Evolutionary conservation across 2,113 vertebrate genomes (phyloP), one percentile per base, ranked within the genome.

Genomic region (Stegastes partitus): DNA sequence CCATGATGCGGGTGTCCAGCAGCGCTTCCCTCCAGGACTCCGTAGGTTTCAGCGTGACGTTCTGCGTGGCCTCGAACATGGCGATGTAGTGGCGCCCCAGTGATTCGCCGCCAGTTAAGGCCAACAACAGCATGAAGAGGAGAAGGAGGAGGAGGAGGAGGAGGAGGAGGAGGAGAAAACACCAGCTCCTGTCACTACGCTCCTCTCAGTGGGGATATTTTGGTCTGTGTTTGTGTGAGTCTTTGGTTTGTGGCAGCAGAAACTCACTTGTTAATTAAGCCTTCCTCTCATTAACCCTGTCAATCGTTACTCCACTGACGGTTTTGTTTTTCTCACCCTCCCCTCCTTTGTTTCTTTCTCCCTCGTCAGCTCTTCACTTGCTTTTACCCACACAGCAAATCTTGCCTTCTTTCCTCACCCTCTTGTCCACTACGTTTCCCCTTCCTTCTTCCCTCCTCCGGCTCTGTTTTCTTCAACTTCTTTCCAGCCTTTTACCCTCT

Each of bases 21-120:
- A 99, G 97, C 11, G 97, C 96, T 91, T 99, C 98, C 31, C 98
- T 97, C 98, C 98, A 99, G 91, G 96, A 94, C 94, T 99, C 98
- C 12, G 97, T 97, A 50, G 98, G 98, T 94, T 99, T 99, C 86
- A 99, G 93, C 91, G 95, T 97, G 94, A 99, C 97, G 93, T 99
- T 99, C 96, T 99, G 98, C 79, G 97, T 97, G 90, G 98, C 97
- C 95, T 99, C 98, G 67, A 99, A 99, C 97, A 99, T 98, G 93
- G 97, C 97, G 93, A 99, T 99, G 96, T 99, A 99, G 96, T 99
- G 98, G 95, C 98, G 97, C 93, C 98, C 98, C 94, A 99, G 98
- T 99, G 95, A 96, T 93, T 93, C 94, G 87, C 93, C 90, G 90
- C 87, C 70, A 92, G 97, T 99, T 97, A 99, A 99, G 97, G 97